phyloP scores from a whole-genome alignment of 2,797 vertebrate genomes.

The Hafferia zeledoni region DNA sequence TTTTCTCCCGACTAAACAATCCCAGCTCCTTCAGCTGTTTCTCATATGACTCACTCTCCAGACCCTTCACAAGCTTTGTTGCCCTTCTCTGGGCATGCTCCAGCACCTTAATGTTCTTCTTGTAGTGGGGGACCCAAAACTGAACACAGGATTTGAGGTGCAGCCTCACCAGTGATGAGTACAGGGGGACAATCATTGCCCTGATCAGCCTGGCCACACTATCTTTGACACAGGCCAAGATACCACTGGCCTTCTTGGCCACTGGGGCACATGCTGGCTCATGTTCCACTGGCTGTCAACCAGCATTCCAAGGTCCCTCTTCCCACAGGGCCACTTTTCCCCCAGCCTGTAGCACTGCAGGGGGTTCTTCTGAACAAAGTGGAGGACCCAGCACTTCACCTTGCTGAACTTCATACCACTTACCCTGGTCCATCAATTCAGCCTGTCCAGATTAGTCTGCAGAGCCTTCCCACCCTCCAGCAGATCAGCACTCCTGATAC shows the following conservation, averaged over 20 bases:
- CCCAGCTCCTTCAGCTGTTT: not conserved
- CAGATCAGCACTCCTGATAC: not conserved
- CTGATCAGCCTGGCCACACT: not conserved
- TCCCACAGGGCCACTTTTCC: not conserved
- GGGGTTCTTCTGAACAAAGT: not conserved
- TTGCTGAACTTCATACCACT: rapidly evolving
- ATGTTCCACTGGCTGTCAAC: not conserved
- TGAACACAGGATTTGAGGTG: too few relatives aligned
- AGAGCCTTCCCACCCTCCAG: not conserved
- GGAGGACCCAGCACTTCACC: not conserved
- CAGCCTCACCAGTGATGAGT: not conserved
- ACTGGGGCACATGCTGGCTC: not conserved
- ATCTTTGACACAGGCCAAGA: rapidly evolving
- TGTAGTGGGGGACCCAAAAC: not conserved
- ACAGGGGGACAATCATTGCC: not conserved
- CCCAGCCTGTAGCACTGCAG: not conserved
- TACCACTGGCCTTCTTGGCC: rapidly evolving
- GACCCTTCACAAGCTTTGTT: not conserved
- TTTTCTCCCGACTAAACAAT: not conserved
- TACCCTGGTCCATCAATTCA: too few relatives aligned
- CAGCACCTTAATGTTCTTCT: not conserved
- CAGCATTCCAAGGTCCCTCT: not conserved
- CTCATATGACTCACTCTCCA: not conserved
- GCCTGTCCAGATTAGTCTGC: not conserved
- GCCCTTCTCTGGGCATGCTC: rapidly evolving